Evolutionary conservation across 2,113 vertebrate genomes (phyloP), one percentile per base, ranked within the genome.

Genomic region (Neotragus moschatus): DNA sequence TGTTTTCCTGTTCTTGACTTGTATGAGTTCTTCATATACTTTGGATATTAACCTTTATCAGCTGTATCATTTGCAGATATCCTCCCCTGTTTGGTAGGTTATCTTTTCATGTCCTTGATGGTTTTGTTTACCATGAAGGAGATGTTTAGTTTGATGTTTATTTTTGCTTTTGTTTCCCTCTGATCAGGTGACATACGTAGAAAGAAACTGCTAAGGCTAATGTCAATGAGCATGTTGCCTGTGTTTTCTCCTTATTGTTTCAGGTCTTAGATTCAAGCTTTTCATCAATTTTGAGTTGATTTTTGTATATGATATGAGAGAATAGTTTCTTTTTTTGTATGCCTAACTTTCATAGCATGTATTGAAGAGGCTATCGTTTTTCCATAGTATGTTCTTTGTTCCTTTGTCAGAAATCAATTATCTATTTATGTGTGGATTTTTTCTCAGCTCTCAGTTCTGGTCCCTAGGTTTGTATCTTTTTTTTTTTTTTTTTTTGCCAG

Each of bases 121-220:
- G 73, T 45, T 5, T 77, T 12, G 25, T 77, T 77, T 45, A 77
- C 43, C 7, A 0, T 30, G 26, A 45, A 77, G 73, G 43, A 77
- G 73, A 26, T 47, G 16, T 77, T 77, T 47, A 47, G 26, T 77
- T 77, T 77, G 73, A 77, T 77, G 43, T 77, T 45, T 77, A 9
- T 30, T 47, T 77, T 77, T 77, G 43, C 14, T 77, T 77, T 47
- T 47, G 25, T 16, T 47, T 17, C 14, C 26, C 2, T 77, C 26
- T 0, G 0, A 16, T 47, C 25, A 47, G 7, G 43, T 77, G 25
- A 47, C 73, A 28, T 16, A 47, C 2, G 0, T 30, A 30, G 73
- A 47, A 77, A 77, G 43, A 28, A 28, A 9, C 43, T 2, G 25
- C 7, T 2, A 28, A 77, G 43, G 17, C 43, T 15, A 39, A 17